Percentiles rank a stretch among this genome's conserved stretches.
Conservation (phyloP, 2,113 vertebrate genomes). For the Chaenocephalus aceratus region DNA sequence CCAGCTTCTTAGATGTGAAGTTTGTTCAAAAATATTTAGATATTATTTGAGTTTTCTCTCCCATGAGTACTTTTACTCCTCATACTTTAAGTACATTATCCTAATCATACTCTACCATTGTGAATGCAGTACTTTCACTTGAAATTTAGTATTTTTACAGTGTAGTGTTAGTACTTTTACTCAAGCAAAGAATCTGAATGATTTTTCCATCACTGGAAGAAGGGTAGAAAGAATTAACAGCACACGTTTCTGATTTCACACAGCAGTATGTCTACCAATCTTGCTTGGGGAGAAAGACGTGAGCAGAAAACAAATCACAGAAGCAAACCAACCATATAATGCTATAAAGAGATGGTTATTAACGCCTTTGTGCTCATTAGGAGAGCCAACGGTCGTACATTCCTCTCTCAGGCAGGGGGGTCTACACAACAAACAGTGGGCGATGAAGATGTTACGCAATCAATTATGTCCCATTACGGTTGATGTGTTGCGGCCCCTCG, state of each 20-base stretch:
- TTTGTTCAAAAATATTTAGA: too few relatives aligned
- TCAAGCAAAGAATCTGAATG: too few relatives aligned
- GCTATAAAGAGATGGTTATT: not conserved
- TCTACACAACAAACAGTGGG: not conserved
- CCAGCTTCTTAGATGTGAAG: too few relatives aligned
- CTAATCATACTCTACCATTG: too few relatives aligned
- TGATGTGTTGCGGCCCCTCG: not conserved
- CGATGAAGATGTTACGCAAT: conserved; percentile 10
- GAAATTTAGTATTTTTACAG: too few relatives aligned
- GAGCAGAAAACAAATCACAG: not conserved
- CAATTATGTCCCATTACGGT: conserved; percentile 16
- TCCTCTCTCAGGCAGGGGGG: not conserved
- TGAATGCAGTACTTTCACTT: too few relatives aligned
- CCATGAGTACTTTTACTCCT: too few relatives aligned
- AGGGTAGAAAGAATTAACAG: not conserved
- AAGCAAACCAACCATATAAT: not conserved
- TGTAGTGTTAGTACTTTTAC: too few relatives aligned
- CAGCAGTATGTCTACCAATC: not conserved
- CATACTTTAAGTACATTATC: too few relatives aligned
- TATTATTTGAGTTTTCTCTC: too few relatives aligned
- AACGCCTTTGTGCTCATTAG: not conserved
- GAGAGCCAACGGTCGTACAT: not conserved
- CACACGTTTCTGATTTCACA: not conserved
- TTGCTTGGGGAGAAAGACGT: not conserved
- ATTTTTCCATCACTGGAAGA: too few relatives aligned